Evolutionary conservation across 2,888 invertebrate genomes (phyloP), one percentile per base, ranked within the genome.

Genomic region (Lithophane ornitopus): DNA sequence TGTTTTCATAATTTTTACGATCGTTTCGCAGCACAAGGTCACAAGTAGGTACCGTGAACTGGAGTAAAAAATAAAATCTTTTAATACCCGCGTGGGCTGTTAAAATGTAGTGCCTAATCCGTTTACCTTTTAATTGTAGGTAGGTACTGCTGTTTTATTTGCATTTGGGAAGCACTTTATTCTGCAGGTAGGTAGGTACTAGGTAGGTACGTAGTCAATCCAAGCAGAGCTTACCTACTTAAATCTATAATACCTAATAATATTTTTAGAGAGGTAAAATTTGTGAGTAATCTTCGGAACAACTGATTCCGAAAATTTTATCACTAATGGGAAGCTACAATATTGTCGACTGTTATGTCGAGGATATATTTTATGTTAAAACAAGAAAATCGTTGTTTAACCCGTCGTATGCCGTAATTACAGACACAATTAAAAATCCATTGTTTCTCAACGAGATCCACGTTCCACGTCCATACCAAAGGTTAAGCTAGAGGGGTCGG

Each of bases 21-120:
- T 34, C n/a, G 2, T 54, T 76, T 54, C 52, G n/a, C 41, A 11
- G 39, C 54, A 46, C 52, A 65, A 78, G 44, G 70, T 59, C 28
- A 41, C 16, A 44, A 59, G 49, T n/a, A n/a, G n/a, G n/a, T 34
- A 26, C 28, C 12, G 46, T 59, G 65, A 70, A 70, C 26, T 70
- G 39, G 49, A 12, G 63, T 28, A 54, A 54, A 71, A 44, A 66
- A 41, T 49, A 54, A 71, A 71, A 58, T 70, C 49, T 65, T 59
- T 66, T 66, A 58, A 58, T n/a, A 41, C n/a, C 41, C 62, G 62
- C n/a, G 56, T 7, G 39, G 34, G n/a, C 34, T 59, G 46, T 70
- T 65, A 46, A 68, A 62, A 65, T 49, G 41, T 65, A 44, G 58
- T n/a, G n/a, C 75, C 22, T 74, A 76, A 76, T 77, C 70, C 41